Percentiles rank a stretch among this genome's conserved stretches.
Evolutionary conservation across 1,140 invertebrate genomes (phyloP).

Genomic region (Mizuhopecten yessoensis): DNA sequence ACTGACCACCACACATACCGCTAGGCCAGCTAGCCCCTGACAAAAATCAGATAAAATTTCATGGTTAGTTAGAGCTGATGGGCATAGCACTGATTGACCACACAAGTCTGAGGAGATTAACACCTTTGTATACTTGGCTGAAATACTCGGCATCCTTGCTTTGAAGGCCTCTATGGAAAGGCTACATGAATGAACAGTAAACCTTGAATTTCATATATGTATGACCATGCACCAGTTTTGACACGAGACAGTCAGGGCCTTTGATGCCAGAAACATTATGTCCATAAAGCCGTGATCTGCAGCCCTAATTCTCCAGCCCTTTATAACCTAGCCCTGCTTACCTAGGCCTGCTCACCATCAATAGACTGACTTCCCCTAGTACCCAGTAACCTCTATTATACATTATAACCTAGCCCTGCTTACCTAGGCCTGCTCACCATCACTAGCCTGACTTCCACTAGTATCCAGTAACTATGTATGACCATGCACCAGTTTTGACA

Average conservation of each 20-base stretch:
- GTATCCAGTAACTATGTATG: too few species aligned
- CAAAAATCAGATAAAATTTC: constrained; percentile 28
- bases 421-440: too few species aligned
- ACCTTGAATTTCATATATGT: background rate
- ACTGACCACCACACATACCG: background rate
- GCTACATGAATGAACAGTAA: background rate
- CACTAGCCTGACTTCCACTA: too few species aligned
- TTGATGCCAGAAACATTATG: background rate
- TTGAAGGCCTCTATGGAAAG: background rate
- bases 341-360: background rate
- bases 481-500: background rate
- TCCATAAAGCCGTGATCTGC: constrained; percentile 15
- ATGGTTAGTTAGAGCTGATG: constrained; percentile 2
- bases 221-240: constrained; percentile 1
- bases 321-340: too few species aligned
- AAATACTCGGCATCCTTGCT: background rate
- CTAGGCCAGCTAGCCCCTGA: constrained; percentile 22
- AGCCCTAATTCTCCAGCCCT: background rate
- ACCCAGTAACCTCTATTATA: background rate
- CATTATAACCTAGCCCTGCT: too few species aligned
- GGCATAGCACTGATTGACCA: background rate
- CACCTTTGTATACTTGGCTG: background rate
- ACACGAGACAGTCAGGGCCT: constrained; percentile 11
- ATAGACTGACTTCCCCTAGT: too few species aligned
- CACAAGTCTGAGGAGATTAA: background rate